These are phyloP conservation scores for Eueremaeus valkanovi DNA, from an alignment of 2,888 invertebrate genomes.

Conservation along the genomic window DNA sequence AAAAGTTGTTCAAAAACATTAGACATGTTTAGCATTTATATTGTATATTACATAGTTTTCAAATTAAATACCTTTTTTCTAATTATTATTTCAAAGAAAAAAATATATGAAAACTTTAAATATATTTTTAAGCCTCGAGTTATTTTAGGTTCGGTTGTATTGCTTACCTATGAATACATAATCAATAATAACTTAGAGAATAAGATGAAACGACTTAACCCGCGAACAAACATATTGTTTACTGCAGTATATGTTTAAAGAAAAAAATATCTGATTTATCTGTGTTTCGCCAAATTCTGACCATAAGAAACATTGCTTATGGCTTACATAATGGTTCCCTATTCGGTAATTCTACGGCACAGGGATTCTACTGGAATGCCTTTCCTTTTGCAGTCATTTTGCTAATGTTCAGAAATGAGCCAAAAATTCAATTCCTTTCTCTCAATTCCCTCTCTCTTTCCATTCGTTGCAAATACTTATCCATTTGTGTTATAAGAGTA, in stretches of 20 bases:
- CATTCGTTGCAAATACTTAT: background rate
- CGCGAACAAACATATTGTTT: too few species aligned
- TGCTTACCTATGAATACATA: too few species aligned
- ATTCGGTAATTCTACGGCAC: background rate
- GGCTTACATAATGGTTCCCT: background rate
- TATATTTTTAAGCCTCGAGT: too few species aligned
- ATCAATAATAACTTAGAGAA: too few species aligned
- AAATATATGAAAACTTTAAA: too few species aligned
- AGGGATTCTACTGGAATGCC: background rate
- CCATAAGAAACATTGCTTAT: background rate
- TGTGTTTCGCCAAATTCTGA: background rate
- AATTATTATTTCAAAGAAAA: too few species aligned
- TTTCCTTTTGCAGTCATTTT: background rate
- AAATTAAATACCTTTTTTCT: too few species aligned
- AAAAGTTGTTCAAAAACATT: background rate
- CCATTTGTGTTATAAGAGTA: background rate
- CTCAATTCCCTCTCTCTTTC: background rate
- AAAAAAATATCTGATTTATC: background rate
- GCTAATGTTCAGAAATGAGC: background rate
- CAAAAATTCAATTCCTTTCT: background rate
- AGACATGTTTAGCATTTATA: background rate
- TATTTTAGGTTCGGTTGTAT: too few species aligned
- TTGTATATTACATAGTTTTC: too few species aligned
- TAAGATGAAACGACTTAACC: too few species aligned
- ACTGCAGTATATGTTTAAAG: background rate